Base-by-base conservation (phyloP, 2,888 invertebrate species). In the Cryptophagus acutangulus region DNA sequence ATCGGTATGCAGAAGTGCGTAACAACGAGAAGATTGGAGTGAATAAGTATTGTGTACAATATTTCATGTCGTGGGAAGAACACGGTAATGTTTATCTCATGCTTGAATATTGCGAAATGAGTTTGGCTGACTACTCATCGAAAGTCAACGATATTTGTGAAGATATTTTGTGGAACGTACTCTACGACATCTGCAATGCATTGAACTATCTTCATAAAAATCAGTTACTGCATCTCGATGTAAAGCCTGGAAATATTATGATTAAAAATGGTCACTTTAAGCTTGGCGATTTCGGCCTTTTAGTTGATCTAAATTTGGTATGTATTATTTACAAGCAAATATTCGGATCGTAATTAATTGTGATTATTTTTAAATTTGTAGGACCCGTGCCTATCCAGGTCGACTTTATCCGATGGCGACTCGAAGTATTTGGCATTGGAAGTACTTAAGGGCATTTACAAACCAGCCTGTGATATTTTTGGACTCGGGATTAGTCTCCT, bases 241-340 rank as follows among this genome's bases (percentile, higher is more conserved):
- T 87, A 24, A 87, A 87, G 64, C 78, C 85, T 30, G 85, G 82
- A 36, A 87, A 87, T 64, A 82, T 87, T 35, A 76, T 87, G 56
- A 74, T 87, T 40, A 71, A 73, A 43, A 75, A 79, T 55, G 76
- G 76, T 10, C 63, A 62, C n/a, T 86, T 80, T 62, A 87, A 87
- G 63, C 69, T 87, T 2, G 80, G 79, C 25, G 87, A 87, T 67
- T 87, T 87, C 65, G 87, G 87, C 8, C 70, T 87, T 9, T 76
- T 84, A 9, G 71, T 81, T 15, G 81, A 84, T 62, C 59, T 82
- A 17, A 73, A 75, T 39, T 71, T 72, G 62, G 71, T 71, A 54
- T 57, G 52, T 52, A 26, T 26, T 26, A 3, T 26, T 8, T 26
- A 26, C 12, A 3, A 26, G 4, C 12, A 26, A 33, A 36, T 9